phyloP scores from a whole-genome alignment of 2,888 invertebrate species.

The Drosophila ochracea region DNA sequence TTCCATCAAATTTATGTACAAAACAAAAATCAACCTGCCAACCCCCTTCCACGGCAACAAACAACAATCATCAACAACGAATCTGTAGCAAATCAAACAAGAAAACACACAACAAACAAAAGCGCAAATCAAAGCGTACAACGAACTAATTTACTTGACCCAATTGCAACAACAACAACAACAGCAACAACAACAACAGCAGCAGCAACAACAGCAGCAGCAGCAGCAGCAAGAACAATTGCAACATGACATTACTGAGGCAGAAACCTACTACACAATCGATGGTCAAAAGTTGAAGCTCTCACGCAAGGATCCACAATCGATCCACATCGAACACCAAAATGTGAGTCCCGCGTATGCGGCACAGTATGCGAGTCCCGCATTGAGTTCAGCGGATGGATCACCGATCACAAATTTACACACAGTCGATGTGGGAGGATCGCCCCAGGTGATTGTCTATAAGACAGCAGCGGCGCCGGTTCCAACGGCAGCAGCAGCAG shows the following conservation, averaged over 20 bases:
- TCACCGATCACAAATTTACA: conserved; percentile 82
- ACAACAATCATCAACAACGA: conserved; percentile 30
- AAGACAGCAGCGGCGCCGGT: conserved; percentile 72
- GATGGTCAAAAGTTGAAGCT: conserved; percentile 81
- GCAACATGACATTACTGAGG: conserved; percentile 59
- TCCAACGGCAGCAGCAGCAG: conserved; percentile 52
- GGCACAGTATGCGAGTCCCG: conserved; percentile 91
- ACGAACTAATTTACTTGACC: conserved; percentile 87
- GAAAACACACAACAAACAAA: conserved; percentile 88
- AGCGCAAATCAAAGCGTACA: conserved; percentile 92
- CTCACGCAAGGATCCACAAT: conserved; percentile 73
- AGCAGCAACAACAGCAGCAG: conserved; percentile 72
- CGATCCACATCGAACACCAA: conserved; percentile 73
- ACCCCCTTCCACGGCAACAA: conserved; percentile 43
- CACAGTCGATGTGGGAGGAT: conserved; percentile 68
- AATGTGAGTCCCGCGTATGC: conserved; percentile 87
- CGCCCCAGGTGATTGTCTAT: conserved; percentile 83
- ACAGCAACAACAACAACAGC: conserved; percentile 66
- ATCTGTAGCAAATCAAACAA: conserved; percentile 83
- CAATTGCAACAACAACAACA: conserved; percentile 83
- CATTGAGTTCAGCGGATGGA: conserved; percentile 83
- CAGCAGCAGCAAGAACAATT: conserved; percentile 65
- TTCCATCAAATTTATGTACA: conserved; percentile 68
- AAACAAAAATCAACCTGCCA: conserved; percentile 58
- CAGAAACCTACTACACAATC: conserved; percentile 80